These are phyloP conservation scores for Mellivora capensis DNA, from an alignment of 2,113 vertebrate species.

Conservation along the genomic window DNA sequence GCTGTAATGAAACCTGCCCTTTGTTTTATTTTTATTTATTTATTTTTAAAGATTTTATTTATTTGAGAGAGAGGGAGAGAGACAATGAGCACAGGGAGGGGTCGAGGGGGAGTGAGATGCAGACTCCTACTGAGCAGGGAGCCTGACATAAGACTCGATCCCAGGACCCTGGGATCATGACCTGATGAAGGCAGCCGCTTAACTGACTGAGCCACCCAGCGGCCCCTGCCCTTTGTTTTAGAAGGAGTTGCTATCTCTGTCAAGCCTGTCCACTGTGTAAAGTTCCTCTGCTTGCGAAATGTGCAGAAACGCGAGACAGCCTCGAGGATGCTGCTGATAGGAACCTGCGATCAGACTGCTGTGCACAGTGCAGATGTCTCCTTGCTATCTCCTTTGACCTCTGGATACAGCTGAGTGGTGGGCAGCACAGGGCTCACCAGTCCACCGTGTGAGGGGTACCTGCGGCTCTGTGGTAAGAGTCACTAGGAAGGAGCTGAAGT, in stretches of 20 bases:
- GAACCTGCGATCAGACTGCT: background rate
- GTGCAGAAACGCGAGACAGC: background rate
- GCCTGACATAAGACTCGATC: too few relatives aligned
- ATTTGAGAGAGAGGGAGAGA: too few relatives aligned
- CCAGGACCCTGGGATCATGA: too few relatives aligned
- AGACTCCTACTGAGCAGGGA: too few relatives aligned
- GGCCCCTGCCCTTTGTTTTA: background rate
- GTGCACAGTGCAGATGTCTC: background rate
- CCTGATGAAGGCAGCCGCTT: too few relatives aligned
- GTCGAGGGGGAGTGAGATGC: too few relatives aligned
- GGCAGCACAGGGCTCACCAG: background rate
- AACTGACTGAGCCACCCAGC: too few relatives aligned
- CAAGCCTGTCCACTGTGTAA: background rate
- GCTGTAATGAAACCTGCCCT: background rate
- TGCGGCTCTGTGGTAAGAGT: background rate
- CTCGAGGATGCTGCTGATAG: background rate
- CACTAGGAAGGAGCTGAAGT: background rate
- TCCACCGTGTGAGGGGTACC: background rate
- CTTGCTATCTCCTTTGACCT: background rate
- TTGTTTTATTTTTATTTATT: background rate
- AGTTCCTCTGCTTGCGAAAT: background rate
- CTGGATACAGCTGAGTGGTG: background rate
- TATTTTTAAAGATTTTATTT: too few relatives aligned
- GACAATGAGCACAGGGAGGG: too few relatives aligned
- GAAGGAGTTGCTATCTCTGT: background rate